Base-by-base conservation (phyloP, 2,113 vertebrate genomes). In the Murina feae region DNA sequence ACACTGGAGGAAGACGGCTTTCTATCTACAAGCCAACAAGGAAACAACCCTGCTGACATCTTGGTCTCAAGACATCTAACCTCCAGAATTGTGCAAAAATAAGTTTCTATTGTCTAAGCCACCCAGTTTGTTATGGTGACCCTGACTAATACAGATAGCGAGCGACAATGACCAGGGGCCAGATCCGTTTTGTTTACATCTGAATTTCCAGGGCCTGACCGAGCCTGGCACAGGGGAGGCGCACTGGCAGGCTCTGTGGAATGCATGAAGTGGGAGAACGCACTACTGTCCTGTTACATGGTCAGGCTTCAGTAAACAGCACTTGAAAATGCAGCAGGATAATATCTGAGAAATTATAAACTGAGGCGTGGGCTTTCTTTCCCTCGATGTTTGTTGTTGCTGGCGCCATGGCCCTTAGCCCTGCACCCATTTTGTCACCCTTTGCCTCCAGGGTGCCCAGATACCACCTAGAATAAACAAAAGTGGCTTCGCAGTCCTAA, bases 91-190 rank as follows among this genome's bases (percentile, higher is more conserved):
- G 1, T 18, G 6, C 78, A 47, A 30, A 88, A 69, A 39, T 10
- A 9, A 23, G 4, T n/a, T 9, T 60, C 75, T 37, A 3, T 23
- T 20, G 74, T 42, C 60, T 37, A 13, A 63, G 87, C 21, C 32
- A 2, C 49, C n/a, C 12, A 18, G n/a, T 39, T 9, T 44, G 21
- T 49, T n/a, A 39, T 0, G 7, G 44, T 1, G 9, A 32, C 47
- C 47, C 72, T 23, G 18, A 17, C 13, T n/a, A 28, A 63, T n/a
- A 2, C 0, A 78, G 49, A 60, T 4, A 63, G 58, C 8, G 44
- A 14, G 37, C 1, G 0, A 35, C n/a, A 6, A 65, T 2, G 23
- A 28, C 6, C 3, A 7, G 60, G 16, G 18, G 13, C 72, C 11
- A 10, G 17, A 60, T 13, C 35, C 58, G 35, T 4, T 82, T 28